A percentile compares a stretch with the other conserved stretches of the same genome.
These are phyloP conservation scores for Sebastes goodei DNA, from an alignment of 2,797 vertebrate species.

Conservation along the genomic window DNA sequence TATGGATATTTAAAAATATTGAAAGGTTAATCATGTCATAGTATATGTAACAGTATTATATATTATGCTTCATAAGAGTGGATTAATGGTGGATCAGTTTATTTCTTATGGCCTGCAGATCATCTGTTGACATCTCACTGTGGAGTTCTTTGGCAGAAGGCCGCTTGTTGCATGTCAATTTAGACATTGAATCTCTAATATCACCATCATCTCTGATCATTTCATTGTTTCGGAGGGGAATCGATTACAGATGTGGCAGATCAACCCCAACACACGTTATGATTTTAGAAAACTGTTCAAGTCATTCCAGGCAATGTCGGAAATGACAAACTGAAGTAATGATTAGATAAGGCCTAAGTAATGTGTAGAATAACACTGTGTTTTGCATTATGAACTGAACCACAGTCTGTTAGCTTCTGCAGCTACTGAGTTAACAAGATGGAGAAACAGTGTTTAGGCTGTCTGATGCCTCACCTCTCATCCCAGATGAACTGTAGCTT, in stretches of 20 bases:
- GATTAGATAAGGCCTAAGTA: constrained; percentile 16
- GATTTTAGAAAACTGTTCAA: background rate
- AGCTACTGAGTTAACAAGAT: background rate
- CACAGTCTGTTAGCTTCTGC: background rate
- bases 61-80: background rate
- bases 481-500: background rate
- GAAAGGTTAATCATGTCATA: constrained; percentile 7
- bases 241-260: constrained; percentile 44
- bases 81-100: background rate
- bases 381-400: background rate
- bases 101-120: constrained; percentile 10
- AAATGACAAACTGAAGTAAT: constrained; percentile 15
- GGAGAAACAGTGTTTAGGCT: background rate
- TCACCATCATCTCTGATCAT: constrained; percentile 52
- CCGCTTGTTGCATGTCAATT: too few relatives aligned
- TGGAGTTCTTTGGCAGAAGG: too few relatives aligned
- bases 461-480: too few relatives aligned
- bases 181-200: constrained; percentile 12
- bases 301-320: constrained; percentile 22
- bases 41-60: background rate
- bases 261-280: too few relatives aligned
- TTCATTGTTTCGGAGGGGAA: constrained; percentile 47
- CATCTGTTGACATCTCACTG: background rate
- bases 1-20: background rate
- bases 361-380: constrained; percentile 8